A percentile compares a stretch with the other conserved stretches of the same genome.
Conservation (phyloP, 1,140 invertebrate genomes). For the Drosophila eugracilis region DNA sequence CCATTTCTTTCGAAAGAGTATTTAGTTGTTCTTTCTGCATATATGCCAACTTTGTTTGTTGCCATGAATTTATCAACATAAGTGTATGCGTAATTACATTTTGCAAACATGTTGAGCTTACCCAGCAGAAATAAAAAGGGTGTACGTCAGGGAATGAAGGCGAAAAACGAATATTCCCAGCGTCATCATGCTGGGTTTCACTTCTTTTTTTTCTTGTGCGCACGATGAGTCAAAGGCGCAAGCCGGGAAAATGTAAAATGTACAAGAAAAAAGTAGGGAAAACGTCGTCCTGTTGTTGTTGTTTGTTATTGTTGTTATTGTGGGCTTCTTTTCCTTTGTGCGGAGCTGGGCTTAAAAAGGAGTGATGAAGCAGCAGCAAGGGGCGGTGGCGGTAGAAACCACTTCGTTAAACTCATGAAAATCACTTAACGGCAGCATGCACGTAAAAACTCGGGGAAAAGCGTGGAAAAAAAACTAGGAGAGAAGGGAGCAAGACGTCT, state of each 20-base stretch:
- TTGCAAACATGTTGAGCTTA: constrained; percentile 36
- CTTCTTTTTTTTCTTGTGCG: too few species aligned
- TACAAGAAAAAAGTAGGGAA: constrained; percentile 1
- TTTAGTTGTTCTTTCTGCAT: constrained; percentile 2
- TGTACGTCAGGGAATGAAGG: not conserved
- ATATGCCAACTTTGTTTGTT: not conserved
- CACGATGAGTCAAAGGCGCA: constrained; percentile 47
- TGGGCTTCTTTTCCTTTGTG: constrained; percentile 50
- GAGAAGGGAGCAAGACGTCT: constrained; percentile 15
- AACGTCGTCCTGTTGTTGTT: constrained; percentile 10
- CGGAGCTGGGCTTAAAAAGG: constrained; percentile 19
- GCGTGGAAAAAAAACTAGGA: not conserved
- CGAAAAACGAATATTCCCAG: constrained; percentile 24
- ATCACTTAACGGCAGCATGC: constrained; percentile 75
- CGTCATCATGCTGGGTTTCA: constrained; percentile 33
- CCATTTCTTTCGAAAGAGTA: constrained; percentile 2
- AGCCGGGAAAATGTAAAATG: constrained; percentile 14
- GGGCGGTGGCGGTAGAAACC: constrained; percentile 27
- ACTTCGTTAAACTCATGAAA: constrained; percentile 82
- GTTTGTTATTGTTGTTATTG: constrained; percentile 64
- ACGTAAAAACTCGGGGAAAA: constrained; percentile 38
- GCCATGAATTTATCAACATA: constrained; percentile 26
- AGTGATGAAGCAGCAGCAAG: not conserved
- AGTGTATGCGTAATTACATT: constrained; percentile 50
- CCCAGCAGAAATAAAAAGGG: constrained; percentile 21